A percentile compares a stretch with the other conserved stretches of the same genome.
phyloP scores from a whole-genome alignment of 2,113 vertebrate genomes.

The Orycteropus afer region DNA sequence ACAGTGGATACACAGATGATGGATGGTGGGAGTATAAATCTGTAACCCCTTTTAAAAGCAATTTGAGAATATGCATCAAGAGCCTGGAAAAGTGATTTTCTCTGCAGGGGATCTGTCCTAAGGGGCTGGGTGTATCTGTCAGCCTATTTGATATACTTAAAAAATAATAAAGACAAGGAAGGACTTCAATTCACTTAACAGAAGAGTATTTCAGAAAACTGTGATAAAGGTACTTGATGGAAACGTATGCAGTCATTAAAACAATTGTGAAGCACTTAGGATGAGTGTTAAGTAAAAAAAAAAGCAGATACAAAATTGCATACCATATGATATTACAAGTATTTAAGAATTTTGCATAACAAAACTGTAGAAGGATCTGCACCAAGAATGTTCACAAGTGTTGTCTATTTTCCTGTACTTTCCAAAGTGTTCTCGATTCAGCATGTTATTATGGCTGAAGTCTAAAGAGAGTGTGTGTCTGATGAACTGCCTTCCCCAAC shows the following conservation, averaged over 20 bases:
- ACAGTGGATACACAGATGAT: neutral
- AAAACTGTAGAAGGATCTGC: neutral
- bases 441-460: neutral
- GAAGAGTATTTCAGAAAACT: slow-evolving; percentile 23
- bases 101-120: slow-evolving; percentile 29
- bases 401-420: slow-evolving; percentile 26
- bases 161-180: neutral
- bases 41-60: slow-evolving; percentile 43
- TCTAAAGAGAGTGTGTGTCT: neutral
- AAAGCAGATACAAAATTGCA: neutral
- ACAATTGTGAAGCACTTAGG: slow-evolving; percentile 33
- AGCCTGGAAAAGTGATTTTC: slow-evolving; percentile 8
- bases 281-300: slow-evolving; percentile 21
- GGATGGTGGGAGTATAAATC: neutral
- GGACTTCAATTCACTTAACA: slow-evolving; percentile 26
- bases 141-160: slow-evolving; percentile 39
- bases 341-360: neutral
- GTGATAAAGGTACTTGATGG: slow-evolving; percentile 30
- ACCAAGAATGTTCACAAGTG: neutral
- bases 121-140: neutral
- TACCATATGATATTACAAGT: slow-evolving; percentile 23
- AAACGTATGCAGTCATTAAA: slow-evolving; percentile 59
- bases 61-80: slow-evolving; percentile 45
- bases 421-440: slow-evolving; percentile 23
- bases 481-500: neutral